phyloP scores from a whole-genome alignment of 2,797 vertebrate genomes.

The Falco berigora region DNA sequence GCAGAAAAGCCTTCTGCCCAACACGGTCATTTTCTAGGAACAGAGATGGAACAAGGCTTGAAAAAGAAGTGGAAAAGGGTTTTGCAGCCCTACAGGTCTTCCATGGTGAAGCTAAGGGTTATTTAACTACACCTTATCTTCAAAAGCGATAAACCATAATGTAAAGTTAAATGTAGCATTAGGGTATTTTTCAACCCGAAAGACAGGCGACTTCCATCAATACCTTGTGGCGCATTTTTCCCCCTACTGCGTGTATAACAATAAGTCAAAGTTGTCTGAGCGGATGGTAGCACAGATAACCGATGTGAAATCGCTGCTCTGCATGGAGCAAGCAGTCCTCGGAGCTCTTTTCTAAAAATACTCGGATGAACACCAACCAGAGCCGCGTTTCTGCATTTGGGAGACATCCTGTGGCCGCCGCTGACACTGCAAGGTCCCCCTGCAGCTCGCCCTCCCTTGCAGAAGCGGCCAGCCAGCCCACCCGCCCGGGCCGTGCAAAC shows the following conservation, averaged over 20 bases:
- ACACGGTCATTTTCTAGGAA: background rate
- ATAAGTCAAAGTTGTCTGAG: fast-evolving
- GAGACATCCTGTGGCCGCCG: conserved; percentile 45
- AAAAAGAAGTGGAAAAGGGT: background rate
- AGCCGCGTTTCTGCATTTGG: background rate
- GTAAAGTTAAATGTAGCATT: background rate
- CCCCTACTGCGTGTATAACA: background rate
- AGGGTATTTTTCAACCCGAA: background rate
- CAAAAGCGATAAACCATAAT: background rate
- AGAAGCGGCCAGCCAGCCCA: background rate
- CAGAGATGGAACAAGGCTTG: background rate
- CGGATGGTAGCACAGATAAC: fast-evolving
- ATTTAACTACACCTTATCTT: background rate
- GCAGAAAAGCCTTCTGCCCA: background rate
- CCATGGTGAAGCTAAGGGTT: background rate
- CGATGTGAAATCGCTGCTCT: fast-evolving
- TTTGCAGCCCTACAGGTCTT: background rate
- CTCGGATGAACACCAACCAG: fast-evolving
- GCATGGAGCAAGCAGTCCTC: fast-evolving
- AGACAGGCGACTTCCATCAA: background rate
- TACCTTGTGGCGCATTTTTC: background rate
- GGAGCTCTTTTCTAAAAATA: background rate
- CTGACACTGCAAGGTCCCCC: background rate
- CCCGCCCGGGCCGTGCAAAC: background rate
- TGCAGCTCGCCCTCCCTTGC: background rate